Base-by-base conservation (phyloP, 2,113 vertebrate genomes). In the Zosterops borbonicus region DNA sequence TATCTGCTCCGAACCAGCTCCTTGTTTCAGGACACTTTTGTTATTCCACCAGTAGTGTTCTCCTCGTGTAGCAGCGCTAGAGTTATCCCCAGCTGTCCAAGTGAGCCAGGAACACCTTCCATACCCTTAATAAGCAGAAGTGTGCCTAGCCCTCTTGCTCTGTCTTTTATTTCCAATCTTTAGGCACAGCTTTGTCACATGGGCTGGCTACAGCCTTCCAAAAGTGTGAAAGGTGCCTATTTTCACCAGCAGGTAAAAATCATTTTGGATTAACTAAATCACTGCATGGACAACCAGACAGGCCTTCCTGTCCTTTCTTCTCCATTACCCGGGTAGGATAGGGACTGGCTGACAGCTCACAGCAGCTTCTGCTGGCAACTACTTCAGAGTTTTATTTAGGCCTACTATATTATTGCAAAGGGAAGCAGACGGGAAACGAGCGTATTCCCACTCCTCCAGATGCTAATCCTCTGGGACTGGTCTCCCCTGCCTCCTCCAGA, bases 351-450 rank as follows among this genome's bases (percentile, higher is more conserved):
- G 59, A 67, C 23, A 78, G 77, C 47, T 87, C 70, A 42, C 74
- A 83, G 90, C 53, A 92, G 88, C 47, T 93, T 92, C 71, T 90
- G 31, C 71, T 77, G 68, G 59, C 71, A 90, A 53, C 46, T 92
- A 44, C 22, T 87, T 81, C 50, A 41, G 68, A 74, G 50, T 76
- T 83, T 88, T 88, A 76, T 71, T 90, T 83, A 88, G 94, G 94
- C 85, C 88, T 90, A 24, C 69, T 58, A 1, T 46, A 64, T 21
- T 85, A 60, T 28, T 74, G 63, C 37, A 68, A 92, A 75, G 81
- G 18, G 82, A 93, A 93, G 31, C 47, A 74, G 46, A 28, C 18
- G 49, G 56, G 87, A 87, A 95, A 85, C 0, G 23, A 90, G 59
- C 14, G 33, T 49, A 9, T 93, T 95, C 68, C 59, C 33, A 20